A percentile compares a stretch with the other conserved stretches of the same genome.
These are phyloP conservation scores for Eurytoma adleriae DNA, from an alignment of 2,888 invertebrate genomes.

Conservation along the genomic window DNA sequence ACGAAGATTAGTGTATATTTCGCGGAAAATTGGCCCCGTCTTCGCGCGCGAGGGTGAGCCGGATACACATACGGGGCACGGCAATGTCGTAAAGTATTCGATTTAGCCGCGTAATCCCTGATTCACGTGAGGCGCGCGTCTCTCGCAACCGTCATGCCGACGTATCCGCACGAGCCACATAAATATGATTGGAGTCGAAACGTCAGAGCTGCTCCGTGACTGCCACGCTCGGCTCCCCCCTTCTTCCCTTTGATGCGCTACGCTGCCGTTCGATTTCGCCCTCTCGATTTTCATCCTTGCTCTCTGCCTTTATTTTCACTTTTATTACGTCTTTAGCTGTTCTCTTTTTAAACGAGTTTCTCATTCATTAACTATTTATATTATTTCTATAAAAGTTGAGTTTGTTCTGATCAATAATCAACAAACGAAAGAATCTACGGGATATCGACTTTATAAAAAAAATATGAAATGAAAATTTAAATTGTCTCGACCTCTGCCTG, in stretches of 20 bases:
- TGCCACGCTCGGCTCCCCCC: background rate
- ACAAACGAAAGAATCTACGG: background rate
- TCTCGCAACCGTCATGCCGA: constrained; percentile 7
- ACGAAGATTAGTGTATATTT: constrained; percentile 54
- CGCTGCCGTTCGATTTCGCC: background rate
- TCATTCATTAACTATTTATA: no score
- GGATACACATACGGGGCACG: background rate
- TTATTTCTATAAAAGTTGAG: no score
- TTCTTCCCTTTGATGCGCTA: constrained; percentile 27
- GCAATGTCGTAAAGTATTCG: constrained; percentile 64
- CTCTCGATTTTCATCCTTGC: no score
- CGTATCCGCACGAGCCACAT: constrained; percentile 63
- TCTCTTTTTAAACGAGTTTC: no score
- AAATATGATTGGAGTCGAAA: constrained; percentile 73
- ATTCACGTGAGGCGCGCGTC: constrained; percentile 66
- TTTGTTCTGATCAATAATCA: background rate
- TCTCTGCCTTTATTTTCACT: no score
- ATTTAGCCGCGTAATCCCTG: constrained; percentile 71
- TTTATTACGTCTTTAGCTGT: no score
- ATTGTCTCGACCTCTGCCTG: background rate
- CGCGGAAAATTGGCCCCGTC: constrained; percentile 51
- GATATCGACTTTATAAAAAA: background rate
- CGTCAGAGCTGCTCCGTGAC: background rate
- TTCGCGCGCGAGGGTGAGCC: constrained; percentile 12
- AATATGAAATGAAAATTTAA: background rate